A percentile compares a stretch with the other conserved stretches of the same genome.
Conservation (phyloP, 2,888 invertebrate genomes). For the Linyphia triangularis region DNA sequence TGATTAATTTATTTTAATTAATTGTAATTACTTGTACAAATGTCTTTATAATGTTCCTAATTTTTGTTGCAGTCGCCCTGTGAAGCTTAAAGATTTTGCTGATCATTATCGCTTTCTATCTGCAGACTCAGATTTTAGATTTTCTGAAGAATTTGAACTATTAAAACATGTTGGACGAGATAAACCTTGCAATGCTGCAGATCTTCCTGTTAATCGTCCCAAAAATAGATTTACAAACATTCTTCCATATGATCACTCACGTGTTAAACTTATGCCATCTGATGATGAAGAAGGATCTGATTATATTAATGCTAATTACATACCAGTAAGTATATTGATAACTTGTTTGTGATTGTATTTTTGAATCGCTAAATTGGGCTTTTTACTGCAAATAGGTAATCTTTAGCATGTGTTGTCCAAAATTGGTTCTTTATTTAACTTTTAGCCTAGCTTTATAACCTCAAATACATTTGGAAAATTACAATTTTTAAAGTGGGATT, state of each 20-base stretch:
- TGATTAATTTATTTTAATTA: too few species aligned
- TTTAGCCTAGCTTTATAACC: too few species aligned
- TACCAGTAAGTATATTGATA: constrained; percentile 84
- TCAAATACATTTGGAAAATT: too few species aligned
- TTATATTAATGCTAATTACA: constrained; percentile 97
- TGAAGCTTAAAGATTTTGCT: constrained; percentile 91
- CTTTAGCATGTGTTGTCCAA: too few species aligned
- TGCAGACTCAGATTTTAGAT: constrained; percentile 97
- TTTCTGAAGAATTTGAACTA: constrained; percentile 99
- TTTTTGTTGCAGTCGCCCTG: constrained; percentile 78
- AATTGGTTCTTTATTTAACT: too few species aligned
- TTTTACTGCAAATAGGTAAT: too few species aligned
- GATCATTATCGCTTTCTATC: constrained; percentile 97
- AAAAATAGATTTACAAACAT: constrained; percentile 99
- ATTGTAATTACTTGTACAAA: too few species aligned
- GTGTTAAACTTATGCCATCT: constrained; percentile 94
- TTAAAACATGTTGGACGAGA: constrained; percentile 96
- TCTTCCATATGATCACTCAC: constrained; percentile 96
- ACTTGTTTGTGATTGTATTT: neutral
- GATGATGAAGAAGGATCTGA: constrained; percentile 97
- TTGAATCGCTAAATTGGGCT: too few species aligned
- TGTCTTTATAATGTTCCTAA: neutral
- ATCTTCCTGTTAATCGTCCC: constrained; percentile 95
- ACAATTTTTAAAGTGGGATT: too few species aligned
- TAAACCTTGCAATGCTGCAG: constrained; percentile 94